Evolutionary conservation across 2,113 vertebrate genomes (phyloP).

Genomic region (Saguinus midas): DNA sequence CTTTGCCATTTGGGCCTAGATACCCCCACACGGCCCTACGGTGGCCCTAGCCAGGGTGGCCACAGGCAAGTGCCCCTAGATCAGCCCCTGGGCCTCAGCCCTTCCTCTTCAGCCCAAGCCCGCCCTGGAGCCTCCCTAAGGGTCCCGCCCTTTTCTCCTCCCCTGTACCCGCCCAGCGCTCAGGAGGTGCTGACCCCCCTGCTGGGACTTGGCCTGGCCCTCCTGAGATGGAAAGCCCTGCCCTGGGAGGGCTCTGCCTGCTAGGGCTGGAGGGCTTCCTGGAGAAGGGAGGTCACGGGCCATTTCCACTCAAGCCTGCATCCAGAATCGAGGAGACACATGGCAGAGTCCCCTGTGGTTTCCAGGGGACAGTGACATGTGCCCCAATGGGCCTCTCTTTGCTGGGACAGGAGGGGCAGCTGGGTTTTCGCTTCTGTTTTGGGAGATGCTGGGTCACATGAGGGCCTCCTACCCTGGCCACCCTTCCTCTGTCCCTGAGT

Average conservation of each 20-base stretch:
- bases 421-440: constrained; percentile 43
- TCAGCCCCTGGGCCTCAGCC: not conserved
- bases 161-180: rapidly evolving
- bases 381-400: not conserved
- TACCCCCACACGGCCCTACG: not conserved
- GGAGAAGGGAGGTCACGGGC: not conserved
- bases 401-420: not conserved
- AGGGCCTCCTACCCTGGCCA: not conserved
- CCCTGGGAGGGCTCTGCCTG: not conserved
- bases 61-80: rapidly evolving
- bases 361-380: not conserved
- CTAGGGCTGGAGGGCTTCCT: not conserved
- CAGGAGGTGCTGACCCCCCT: not conserved
- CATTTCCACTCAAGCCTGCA: not conserved
- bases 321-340: not conserved
- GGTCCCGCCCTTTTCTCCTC: not conserved
- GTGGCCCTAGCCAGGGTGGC: not conserved
- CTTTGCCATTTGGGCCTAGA: not conserved
- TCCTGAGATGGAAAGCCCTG: not conserved
- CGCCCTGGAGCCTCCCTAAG: not conserved
- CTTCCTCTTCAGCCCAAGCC: not conserved
- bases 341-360: not conserved
- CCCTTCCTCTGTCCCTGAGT: not conserved
- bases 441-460: not conserved
- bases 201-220: no score